phyloP scores from a whole-genome alignment of 2,797 vertebrate species.

The Halcyon badia region DNA sequence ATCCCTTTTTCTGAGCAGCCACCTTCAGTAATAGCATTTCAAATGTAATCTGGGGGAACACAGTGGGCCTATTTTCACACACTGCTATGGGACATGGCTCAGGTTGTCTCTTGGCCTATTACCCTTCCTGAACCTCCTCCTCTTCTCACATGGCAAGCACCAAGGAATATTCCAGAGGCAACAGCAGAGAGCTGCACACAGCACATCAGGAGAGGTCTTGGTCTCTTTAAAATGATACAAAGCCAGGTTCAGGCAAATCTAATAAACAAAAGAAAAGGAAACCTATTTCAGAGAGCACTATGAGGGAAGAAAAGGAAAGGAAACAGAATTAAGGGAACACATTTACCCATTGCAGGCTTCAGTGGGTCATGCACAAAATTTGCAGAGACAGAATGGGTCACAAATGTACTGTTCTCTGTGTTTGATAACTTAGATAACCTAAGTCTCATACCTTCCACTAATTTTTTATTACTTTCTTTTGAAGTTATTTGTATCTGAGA shows the following conservation, averaged over 20 bases:
- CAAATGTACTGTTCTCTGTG: background rate
- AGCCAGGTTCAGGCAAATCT: background rate
- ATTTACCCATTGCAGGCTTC: background rate
- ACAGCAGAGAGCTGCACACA: background rate
- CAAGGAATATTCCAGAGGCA: background rate
- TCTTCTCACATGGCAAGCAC: background rate
- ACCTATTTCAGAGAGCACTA: background rate
- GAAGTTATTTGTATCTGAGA: background rate
- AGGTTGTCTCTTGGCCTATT: background rate
- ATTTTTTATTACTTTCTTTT: background rate
- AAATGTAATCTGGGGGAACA: background rate
- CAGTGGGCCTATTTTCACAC: background rate
- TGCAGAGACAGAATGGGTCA: background rate
- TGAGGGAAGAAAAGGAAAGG: background rate
- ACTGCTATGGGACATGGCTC: background rate
- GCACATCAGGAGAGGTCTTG: background rate
- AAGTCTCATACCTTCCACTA: background rate
- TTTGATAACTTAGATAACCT: background rate
- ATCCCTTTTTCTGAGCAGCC: constrained; percentile 10
- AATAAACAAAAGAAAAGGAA: constrained; percentile 14
- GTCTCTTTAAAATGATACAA: background rate
- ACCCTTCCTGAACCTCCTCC: background rate
- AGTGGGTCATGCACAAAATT: background rate
- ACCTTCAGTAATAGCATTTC: background rate
- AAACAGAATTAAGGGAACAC: background rate